phyloP scores from a whole-genome alignment of 53 echinoderm and acorn worm genomes.

The Paracentrotus lividus region DNA sequence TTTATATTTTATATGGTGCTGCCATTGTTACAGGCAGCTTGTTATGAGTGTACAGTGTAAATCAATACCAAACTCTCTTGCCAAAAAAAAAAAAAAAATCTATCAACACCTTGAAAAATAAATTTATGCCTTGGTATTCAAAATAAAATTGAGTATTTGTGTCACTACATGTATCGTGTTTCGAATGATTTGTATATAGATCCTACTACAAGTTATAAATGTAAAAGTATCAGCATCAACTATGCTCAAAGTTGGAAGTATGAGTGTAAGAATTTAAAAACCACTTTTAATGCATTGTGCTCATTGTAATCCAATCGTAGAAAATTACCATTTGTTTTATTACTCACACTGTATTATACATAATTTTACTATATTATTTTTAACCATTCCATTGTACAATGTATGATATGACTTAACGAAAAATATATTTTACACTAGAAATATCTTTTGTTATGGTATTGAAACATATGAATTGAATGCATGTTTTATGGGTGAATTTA shows the following conservation, averaged over 20 bases:
- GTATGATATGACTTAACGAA: background rate
- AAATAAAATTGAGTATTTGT: background rate
- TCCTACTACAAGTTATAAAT: background rate
- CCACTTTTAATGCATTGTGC: background rate
- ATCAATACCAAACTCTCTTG: background rate
- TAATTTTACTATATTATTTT: background rate
- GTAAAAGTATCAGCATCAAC: background rate
- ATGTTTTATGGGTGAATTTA: background rate
- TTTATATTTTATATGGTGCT: background rate
- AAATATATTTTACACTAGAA: background rate
- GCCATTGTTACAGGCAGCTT: background rate
- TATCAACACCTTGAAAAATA: slow-evolving; percentile 25
- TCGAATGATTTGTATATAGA: background rate
- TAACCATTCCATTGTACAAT: background rate
- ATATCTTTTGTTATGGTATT: background rate
- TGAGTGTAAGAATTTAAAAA: background rate
- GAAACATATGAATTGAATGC: background rate
- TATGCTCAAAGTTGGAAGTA: background rate
- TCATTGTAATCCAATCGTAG: background rate
- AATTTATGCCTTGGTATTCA: slow-evolving; percentile 14
- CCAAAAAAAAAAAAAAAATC: too few relatives aligned
- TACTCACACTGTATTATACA: background rate
- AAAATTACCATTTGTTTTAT: background rate
- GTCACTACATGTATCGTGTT: background rate
- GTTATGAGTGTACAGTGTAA: background rate